Base-by-base conservation (phyloP, 2,888 invertebrate species). In the Lucinisca nassula region DNA sequence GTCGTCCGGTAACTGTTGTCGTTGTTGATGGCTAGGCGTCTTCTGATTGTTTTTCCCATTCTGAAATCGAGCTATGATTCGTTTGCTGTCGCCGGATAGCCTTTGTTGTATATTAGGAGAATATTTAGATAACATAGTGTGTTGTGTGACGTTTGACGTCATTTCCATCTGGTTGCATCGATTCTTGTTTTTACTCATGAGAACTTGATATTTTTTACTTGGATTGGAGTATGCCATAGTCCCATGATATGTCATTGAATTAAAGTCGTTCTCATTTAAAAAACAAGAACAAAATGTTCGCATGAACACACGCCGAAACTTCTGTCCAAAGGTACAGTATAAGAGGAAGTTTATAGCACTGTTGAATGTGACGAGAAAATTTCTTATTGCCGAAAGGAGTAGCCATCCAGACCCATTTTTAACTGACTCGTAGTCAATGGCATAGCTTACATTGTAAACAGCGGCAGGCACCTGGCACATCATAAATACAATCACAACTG, bases 281-380 rank as follows among this genome's bases (percentile, higher is more conserved):
- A 94, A 84, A 32, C 92, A 91, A 21, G 91, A 91, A 85, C 94
- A 95, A 84, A 96, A 95, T 24, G 95, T 95, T 40, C 94, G 91
- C 61, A 95, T 92, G 89, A 95, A 96, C 10, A 95, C 94, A 0
- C 94, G 91, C 3, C 95, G 98, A 97, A 99, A 99, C 96, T 99
- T 99, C 96, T 99, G 98, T 0, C 99, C 99, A 96, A 99, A 99
- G 92, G 99, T 99, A 91, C 99, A 99, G 97, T 99, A 99, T 94
- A 99, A 99, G 91, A 99, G 98, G 96, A 99, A 99, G 97, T 99
- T 99, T 89, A 99, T 98, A 95, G 99, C 99, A 95, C 99, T 99
- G 97, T 99, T 99, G 96, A 99, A 98, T 90, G 99, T 99, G 82
- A 99, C 99, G 89, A 99, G 97, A 82, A 99, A 97, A 97, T 99